Base-by-base conservation (phyloP, 2,113 vertebrate genomes). In the Eretmochelys imbricata region DNA sequence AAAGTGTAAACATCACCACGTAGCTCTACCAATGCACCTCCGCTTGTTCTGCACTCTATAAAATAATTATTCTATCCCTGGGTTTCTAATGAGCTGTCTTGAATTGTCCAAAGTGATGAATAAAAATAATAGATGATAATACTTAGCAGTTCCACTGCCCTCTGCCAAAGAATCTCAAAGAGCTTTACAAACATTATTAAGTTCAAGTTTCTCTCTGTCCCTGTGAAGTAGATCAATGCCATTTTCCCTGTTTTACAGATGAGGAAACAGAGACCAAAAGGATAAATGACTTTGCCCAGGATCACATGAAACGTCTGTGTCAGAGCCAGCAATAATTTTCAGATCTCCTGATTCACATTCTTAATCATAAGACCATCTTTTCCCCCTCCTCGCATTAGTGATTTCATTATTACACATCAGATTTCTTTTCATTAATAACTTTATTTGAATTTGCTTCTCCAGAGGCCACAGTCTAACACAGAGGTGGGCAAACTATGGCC, bases 161-260 rank as follows among this genome's bases (percentile, higher is more conserved):
- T 48, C 11, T 25, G 42, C 16, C 42, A 78, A 78, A 48, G 12
- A 27, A 48, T 90, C 84, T 85, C 78, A 62, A 93, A 95, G 89
- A 85, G 76, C 29, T 90, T 95, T 94, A 91, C 86, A 96, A 89
- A n/a, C 51, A 96, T 91, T 72, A 72, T 19, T 80, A 46, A 14
- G 25, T 95, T 94, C 59, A 94, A 85, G 89, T 87, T 75, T 50
- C 48, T 80, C 89, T 48, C 25, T 48, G 4, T 25, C 6, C 38
- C 13, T 8, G 25, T 46, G 42, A 14, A 25, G 24, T 78, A 48
- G 42, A 89, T 0, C 0, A 89, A 89, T 35, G 88, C 75, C 82
- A 95, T 96, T 95, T 95, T 87, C 91, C 94, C 50, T 31, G 35
- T 93, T 97, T 94, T 94, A 79, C 89, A 97, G 91, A 95, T 27